Base-by-base conservation (phyloP, 2,113 vertebrate species). In the Oncorhynchus nerka region DNA sequence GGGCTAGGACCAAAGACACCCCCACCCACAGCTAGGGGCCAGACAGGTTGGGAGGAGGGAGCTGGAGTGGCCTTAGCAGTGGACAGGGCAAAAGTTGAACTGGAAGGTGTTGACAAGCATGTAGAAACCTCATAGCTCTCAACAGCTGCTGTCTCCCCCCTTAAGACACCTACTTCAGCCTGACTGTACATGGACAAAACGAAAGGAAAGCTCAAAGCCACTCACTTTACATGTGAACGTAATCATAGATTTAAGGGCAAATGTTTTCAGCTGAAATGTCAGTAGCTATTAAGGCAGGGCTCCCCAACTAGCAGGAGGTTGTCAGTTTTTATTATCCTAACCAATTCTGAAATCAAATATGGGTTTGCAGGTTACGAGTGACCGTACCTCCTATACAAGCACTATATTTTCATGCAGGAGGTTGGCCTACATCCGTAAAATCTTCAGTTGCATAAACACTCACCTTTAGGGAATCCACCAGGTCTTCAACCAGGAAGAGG, bases 381-480 rank as follows among this genome's bases (percentile, higher is more conserved):
- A 1, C 39, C 39, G 9, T 45, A 11, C 51, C 5, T 55, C 15
- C 16, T 55, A 55, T 55, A 55, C 4, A 55, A 55, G 12, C 16
- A 55, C 15, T 5, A 55, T 55, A 19, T 45, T 45, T 45, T 9
- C 39, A 12, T 11, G 39, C 39, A 45, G 39, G 39, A 45, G 3
- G 16, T 19, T 55, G 51, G 15, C 15, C 15, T 15, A 55, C 39
- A 19, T 15, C 15, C 11, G 4, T 59, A 16, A 32, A 32, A 12
- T 45, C 34, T 45, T 32, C 8, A 24, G 12, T 16, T 28, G 62
- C 15, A 11, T 2, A 11, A 45, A 45, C 39, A 45, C 0, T 64
- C 92, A 97, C 97, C 95, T 99, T 99, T 85, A 99, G 94, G 82
- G 98, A 99, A 92, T 99, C 98, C 45, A 99, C 95, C 90, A 99